Percentiles rank a stretch among this genome's conserved stretches.
These are phyloP conservation scores for Rachycentron canadum DNA, from an alignment of 2,797 vertebrate genomes.

Conservation along the genomic window DNA sequence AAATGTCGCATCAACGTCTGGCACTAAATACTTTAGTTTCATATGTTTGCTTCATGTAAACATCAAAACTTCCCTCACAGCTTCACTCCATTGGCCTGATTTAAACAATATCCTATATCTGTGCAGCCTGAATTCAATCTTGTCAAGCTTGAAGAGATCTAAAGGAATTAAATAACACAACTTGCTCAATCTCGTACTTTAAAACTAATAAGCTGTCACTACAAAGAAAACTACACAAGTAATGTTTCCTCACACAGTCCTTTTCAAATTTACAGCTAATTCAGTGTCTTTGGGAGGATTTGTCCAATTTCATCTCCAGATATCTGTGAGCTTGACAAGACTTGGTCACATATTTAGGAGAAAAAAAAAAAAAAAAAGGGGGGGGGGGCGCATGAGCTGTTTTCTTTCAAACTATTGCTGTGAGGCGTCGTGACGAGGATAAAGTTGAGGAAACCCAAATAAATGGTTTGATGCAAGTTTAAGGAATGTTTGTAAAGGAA, in stretches of 20 bases:
- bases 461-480: not conserved
- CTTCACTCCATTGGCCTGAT: not conserved
- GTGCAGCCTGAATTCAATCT: not conserved
- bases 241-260: not conserved
- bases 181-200: not conserved
- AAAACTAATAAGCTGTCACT: too few relatives aligned
- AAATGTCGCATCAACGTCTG: not conserved
- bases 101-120: not conserved
- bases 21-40: constrained; percentile 2
- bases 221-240: too few relatives aligned
- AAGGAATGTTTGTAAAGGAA: constrained; percentile 25
- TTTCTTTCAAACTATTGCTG: constrained; percentile 13
- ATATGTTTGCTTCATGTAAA: constrained; percentile 38
- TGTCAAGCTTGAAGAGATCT: not conserved
- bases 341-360: not conserved
- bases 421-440: not conserved
- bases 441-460: not conserved
- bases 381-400: not conserved
- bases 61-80: not conserved
- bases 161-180: not conserved
- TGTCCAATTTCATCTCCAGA: not conserved
- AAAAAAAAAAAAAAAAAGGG: not conserved
- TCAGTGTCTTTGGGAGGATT: not conserved
- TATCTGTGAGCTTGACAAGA: not conserved
- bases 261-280: not conserved